These are phyloP conservation scores for Eupithecia tripunctaria DNA, from an alignment of 2,888 invertebrate species.

Conservation along the genomic window DNA sequence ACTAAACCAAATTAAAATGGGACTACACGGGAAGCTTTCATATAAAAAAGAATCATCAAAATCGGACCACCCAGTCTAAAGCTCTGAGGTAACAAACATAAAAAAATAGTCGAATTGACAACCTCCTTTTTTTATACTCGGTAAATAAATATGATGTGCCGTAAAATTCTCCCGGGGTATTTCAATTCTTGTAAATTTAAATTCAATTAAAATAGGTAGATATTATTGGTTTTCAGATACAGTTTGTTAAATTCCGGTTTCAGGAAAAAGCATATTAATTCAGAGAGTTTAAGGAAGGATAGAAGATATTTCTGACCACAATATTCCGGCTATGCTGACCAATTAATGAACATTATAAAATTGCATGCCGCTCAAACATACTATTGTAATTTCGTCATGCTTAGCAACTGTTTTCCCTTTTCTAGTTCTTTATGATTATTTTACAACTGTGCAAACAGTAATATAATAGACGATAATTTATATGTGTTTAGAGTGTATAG, in stretches of 20 bases:
- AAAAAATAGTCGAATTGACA: too few species aligned
- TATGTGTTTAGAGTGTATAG: neutral
- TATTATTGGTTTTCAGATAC: neutral
- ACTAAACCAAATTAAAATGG: too few species aligned
- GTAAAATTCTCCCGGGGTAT: too few species aligned
- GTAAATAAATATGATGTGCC: neutral
- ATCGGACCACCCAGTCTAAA: too few species aligned
- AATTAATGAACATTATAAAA: neutral
- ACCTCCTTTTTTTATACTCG: too few species aligned
- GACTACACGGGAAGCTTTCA: too few species aligned
- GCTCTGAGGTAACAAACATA: too few species aligned
- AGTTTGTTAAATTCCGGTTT: neutral
- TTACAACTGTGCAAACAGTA: constrained; percentile 29
- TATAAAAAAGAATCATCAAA: too few species aligned
- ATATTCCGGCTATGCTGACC: neutral
- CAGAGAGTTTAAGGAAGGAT: neutral
- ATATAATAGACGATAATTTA: constrained; percentile 27
- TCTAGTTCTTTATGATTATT: neutral
- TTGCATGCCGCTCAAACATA: neutral
- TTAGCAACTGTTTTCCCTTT: constrained; percentile 5
- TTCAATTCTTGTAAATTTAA: neutral
- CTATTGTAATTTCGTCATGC: neutral
- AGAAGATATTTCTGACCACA: neutral
- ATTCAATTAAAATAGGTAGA: neutral
- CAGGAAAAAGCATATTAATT: neutral